Base-by-base conservation (phyloP, 2,797 vertebrate species). In the Otolemur crassicaudatus region DNA sequence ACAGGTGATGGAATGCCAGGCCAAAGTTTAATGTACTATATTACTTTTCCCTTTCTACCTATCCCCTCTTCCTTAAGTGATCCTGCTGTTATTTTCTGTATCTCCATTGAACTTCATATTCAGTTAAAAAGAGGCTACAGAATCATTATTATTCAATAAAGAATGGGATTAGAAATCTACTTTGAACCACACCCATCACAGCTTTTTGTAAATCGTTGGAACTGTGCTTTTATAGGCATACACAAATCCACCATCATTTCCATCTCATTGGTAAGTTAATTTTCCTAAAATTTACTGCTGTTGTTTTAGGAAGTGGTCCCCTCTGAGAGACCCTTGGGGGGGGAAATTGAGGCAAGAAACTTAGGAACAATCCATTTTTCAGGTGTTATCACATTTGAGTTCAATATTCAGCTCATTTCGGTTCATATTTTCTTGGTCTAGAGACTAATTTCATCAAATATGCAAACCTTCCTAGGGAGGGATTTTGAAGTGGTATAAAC, bases 391-490 rank as follows among this genome's bases (percentile, higher is more conserved):
- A 95, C n/a, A 93, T 83, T 95, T 95, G 23, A 29, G 81, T 56
- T 95, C 72, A 87, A 79, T 94, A 92, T 94, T 87, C 81, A 93
- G 80, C 76, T 84, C 92, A 84, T 61, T 83, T 82, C 40, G 53
- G 80, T 61, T 93, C 65, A 23, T 46, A 77, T 94, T 96, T 97
- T 97, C 94, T 87, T 90, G 23, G 19, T 96, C 69, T 77, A 77
- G 69, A 84, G 43, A 69, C 19, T 92, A 88, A 95, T 94, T 95
- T 92, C 34, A 92, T 90, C 84, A 92, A 96, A 94, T 96, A 94
- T 53, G 63, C 80, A 97, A 94, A 70, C 61, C 31, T 87, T 19
- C 34, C 56, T 63, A 85, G 56, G 17, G 56, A 94, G 16, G 73
- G 63, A 67, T 92, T 75, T 92, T 75, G 31, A 91, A 94, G 84